Percentiles rank a stretch among this genome's conserved stretches.
These are phyloP conservation scores for Microtus richardsoni DNA, from an alignment of 2,113 vertebrate species.

Conservation along the genomic window DNA sequence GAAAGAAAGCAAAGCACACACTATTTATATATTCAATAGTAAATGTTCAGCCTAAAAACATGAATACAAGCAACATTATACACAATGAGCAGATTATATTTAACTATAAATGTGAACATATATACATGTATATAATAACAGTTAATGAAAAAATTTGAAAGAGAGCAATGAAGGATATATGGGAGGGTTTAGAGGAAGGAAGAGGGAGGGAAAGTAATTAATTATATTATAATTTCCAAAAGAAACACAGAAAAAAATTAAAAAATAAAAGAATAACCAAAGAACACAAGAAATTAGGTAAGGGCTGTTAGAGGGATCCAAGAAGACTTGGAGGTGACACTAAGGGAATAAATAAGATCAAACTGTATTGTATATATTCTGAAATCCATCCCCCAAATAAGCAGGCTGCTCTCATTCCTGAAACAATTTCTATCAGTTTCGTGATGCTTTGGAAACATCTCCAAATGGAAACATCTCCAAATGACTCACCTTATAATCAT, in stretches of 20 bases:
- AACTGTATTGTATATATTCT: not conserved
- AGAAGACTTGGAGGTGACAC: not conserved
- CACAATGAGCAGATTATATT: not conserved
- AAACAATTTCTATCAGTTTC: not conserved
- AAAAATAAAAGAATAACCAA: not conserved
- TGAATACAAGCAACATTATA: not conserved
- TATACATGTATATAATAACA: too few species aligned
- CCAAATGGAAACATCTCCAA: not conserved
- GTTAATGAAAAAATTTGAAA: not conserved
- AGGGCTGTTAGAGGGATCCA: not conserved
- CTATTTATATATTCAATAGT: not conserved
- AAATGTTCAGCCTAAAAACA: not conserved
- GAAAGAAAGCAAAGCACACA: not conserved
- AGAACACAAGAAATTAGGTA: not conserved
- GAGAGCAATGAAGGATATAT: not conserved
- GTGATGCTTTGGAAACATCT: not conserved
- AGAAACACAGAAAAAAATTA: not conserved
- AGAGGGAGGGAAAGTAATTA: not conserved
- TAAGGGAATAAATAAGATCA: not conserved
- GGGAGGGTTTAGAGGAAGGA: not conserved
- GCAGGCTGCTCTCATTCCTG: not conserved
- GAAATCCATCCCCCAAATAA: too few species aligned
- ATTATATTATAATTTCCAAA: not conserved
- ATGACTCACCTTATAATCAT: not conserved
- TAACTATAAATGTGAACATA: not conserved